Base-by-base conservation (phyloP, 2,888 invertebrate genomes). In the Lissocephala sabroskyi region DNA sequence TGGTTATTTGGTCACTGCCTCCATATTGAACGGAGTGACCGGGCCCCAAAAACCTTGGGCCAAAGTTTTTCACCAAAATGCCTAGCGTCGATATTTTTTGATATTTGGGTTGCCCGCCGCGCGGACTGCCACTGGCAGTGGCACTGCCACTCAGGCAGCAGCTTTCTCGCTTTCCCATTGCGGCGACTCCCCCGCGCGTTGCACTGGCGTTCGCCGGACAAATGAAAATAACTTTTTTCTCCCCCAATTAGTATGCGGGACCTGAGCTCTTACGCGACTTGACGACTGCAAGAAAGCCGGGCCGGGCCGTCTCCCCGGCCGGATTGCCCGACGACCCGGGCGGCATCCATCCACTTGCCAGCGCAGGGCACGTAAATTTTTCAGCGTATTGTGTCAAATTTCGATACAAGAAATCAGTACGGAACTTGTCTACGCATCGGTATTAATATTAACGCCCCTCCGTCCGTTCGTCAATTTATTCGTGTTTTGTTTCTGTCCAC, bases 91-190 rank as follows among this genome's bases (percentile, higher is more conserved):
- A 40, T n/a, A n/a, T n/a, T 56, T 47, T 45, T 60, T 52, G 55
- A 51, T 75, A 67, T 60, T 55, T 76, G 65, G 78, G 79, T 73
- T 73, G 73, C 56, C 59, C 19, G 36, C 35, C 35, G 29, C 7
- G 18, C 23, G 16, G 23, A 16, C 33, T 30, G 36, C 19, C 35
- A n/a, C n/a, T n/a, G n/a, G n/a, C n/a, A n/a, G n/a, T 16, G 14
- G 7, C 3, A 28, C 16, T 33, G 10, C 32, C 30, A 41, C 47
- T 42, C 45, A 50, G 19, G 45, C 19, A 41, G 37, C 37, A 43
- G 78, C 79, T 76, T 79, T 76, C 76, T 77, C 76, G 68, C 73
- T 75, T 78, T 70, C 65, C 76, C 68, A 68, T 61, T 30, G 11
- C 6, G 10, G 30, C 11, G 10, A 16, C 43, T 46, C 43, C 40